Base-by-base conservation (phyloP, 2,113 vertebrate genomes). In the Myotis davidii region DNA sequence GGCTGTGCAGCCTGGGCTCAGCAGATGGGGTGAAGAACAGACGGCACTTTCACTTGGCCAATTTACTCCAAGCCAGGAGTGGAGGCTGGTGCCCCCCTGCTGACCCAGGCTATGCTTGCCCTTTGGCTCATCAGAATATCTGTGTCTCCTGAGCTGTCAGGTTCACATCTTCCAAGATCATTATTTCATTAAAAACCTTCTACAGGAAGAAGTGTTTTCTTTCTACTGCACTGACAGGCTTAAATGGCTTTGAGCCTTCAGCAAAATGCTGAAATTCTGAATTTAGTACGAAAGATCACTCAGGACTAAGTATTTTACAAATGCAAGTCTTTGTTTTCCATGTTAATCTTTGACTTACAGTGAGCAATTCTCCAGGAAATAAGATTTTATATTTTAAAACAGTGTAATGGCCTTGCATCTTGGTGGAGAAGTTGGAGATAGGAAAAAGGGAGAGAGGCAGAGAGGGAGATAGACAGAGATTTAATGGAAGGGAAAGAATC, bases 121-220 rank as follows among this genome's bases (percentile, higher is more conserved):
- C 79, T 90, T 69, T 78, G 67, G 77, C 85, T 95, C 92, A 88
- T 88, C 94, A 90, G 96, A 78, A 17, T 56, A 37, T 82, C 52
- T 84, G 70, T 65, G 34, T 87, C 76, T 94, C 76, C 82, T 64
- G 73, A 73, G 48, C 67, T 82, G 85, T 91, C 54, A 29, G 84
- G 34, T 42, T 92, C 23, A 18, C 74, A 45, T 91, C 85, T 86
- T 88, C 85, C n/a, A 88, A 76, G 88, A 88, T 88, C 67, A 79
- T 94, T 90, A 92, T 92, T 94, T 98, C 78, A 94, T 72, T 92
- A 54, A 70, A 79, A 86, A 90, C 21, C 50, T 45, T 82, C 77
- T 90, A 27, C 3, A 74, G 50, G 9, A 91, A 94, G 87, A 83
- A 21, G 32, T 87, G 67, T 25, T 86, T 88, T 72, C 78, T 81